Percentiles rank a stretch among this genome's conserved stretches.
phyloP scores from a whole-genome alignment of 2,113 vertebrate genomes.

The Fulmarus glacialis region DNA sequence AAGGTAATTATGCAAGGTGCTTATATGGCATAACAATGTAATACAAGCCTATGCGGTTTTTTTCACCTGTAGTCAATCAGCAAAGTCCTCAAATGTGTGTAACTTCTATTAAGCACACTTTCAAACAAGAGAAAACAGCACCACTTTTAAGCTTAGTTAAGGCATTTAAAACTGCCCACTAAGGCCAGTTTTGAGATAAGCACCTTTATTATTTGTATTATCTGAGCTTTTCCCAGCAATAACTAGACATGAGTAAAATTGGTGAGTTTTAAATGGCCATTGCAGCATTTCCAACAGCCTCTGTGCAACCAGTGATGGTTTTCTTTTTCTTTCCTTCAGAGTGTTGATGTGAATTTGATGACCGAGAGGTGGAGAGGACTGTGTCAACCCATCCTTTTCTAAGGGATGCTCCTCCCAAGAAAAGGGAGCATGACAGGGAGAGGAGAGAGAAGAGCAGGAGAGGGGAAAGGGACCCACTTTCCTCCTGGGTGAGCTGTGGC shows the following conservation, averaged over 20 bases:
- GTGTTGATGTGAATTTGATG: not conserved
- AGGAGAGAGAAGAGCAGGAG: not conserved
- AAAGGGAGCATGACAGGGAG: not conserved
- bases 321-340: not conserved
- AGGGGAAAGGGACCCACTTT: not conserved
- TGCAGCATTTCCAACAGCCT: not conserved
- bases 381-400: not conserved
- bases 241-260: not conserved
- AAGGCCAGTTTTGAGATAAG: not conserved
- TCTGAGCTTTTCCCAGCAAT: not conserved
- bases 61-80: not conserved
- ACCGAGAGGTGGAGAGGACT: not conserved
- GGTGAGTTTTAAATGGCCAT: not conserved
- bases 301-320: not conserved
- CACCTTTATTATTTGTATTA: not conserved
- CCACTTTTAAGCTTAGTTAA: not conserved
- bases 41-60: not conserved
- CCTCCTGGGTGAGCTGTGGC: not conserved
- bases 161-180: not conserved
- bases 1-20: slow-evolving; percentile 56
- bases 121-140: not conserved
- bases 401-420: not conserved
- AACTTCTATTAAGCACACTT: not conserved
- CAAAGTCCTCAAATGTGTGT: not conserved
- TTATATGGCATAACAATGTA: slow-evolving; percentile 34